Evolutionary conservation across 2,113 vertebrate species (phyloP).

Genomic region (Microcebus ravelobensis): DNA sequence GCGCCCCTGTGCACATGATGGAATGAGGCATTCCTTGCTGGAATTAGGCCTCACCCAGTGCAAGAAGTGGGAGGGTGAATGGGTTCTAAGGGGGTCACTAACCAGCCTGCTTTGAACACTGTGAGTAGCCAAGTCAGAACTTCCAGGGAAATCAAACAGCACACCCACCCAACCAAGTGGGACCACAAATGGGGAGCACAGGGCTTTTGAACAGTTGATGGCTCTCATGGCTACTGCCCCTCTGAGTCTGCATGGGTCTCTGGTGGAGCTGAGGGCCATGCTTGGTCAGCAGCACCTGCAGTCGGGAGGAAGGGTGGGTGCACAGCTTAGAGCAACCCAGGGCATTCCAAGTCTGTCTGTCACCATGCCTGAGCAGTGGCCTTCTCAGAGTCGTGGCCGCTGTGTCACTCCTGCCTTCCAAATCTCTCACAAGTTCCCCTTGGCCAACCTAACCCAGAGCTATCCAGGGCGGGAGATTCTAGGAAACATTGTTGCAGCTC

Average conservation of each 20-base stretch:
- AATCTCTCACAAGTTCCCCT: neutral
- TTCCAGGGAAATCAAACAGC: neutral
- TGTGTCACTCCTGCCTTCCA: no score
- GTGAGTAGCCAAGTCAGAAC: neutral
- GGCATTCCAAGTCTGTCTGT: no score
- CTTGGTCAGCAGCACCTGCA: neutral
- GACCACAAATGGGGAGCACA: neutral
- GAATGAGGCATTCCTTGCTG: no score
- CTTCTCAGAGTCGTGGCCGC: neutral
- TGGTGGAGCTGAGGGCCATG: neutral
- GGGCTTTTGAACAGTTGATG: neutral
- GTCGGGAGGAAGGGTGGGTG: neutral
- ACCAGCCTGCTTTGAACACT: neutral
- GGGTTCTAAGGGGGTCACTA: neutral
- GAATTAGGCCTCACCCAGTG: no score
- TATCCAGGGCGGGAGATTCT: neutral
- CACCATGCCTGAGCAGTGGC: neutral
- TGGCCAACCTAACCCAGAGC: neutral
- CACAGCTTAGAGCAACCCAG: accelerated
- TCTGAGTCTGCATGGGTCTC: neutral
- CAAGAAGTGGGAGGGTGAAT: neutral
- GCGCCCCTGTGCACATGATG: accelerated
- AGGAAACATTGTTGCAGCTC: neutral
- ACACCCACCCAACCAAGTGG: neutral
- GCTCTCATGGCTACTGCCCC: neutral